Evolutionary conservation across 2,113 vertebrate species (phyloP), one percentile per base, ranked within the genome.

Genomic region (Illadopsis cleaveri): DNA sequence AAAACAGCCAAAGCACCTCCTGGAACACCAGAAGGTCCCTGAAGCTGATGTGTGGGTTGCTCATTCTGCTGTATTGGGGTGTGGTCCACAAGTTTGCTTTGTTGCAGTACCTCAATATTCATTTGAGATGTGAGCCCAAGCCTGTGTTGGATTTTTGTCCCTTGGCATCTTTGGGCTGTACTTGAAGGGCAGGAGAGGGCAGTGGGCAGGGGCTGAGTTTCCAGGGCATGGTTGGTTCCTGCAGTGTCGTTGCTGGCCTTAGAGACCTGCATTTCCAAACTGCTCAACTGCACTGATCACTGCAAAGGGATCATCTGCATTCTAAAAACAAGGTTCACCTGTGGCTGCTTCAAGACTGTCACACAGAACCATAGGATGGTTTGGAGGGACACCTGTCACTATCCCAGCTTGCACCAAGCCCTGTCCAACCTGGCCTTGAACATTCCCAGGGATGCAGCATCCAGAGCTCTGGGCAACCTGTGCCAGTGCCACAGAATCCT

Each of bases 171-270:
- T 57, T 15, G 42, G 37, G 62, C 27, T 56, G 23, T 25, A 1
- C 6, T 38, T 9, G 6, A 3, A 15, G 31, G 10, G 53, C 9
- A 38, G 64, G 3, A 47, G 82, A 25, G 83, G 71, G 48, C 53
- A 18, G 24, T 0, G 5, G 53, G n/a, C 37, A 27, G 50, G 11
- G 38, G 8, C 2, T 0, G 9, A 22, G n/a, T 17, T 12, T 25
- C 70, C 4, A 0, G 16, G 60, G 11, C 6, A 0, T 7, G 23
- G 42, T 33, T 64, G 24, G 24, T 40, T 65, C 38, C 60, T 76
- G 54, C 37, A 54, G 44, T 8, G 25, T 30, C 42, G 3, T 3
- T 81, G 38, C 35, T 87, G 53, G 15, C 50, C 47, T 82, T 69
- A 62, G 12, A 48, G 28, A 48, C 25, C 47, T 42, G 65, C 78